Conservation (phyloP, 2,888 invertebrate species). For the Brachyopa scutellaris region DNA sequence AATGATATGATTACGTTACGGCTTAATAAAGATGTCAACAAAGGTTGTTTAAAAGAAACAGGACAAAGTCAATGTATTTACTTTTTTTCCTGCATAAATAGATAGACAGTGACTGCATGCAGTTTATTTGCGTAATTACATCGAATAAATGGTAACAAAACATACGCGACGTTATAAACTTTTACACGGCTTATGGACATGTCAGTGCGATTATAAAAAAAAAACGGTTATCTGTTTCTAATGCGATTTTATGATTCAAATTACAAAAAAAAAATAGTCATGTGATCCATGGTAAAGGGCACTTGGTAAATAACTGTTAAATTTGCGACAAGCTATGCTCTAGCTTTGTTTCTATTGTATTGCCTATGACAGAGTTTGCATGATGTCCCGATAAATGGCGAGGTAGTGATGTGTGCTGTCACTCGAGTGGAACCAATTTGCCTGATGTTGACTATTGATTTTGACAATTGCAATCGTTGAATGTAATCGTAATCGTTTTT, state of each 20-base stretch:
- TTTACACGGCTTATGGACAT: no score
- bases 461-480: neutral
- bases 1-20: conserved; percentile 52
- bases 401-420: conserved; percentile 7
- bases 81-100: no score
- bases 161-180: no score
- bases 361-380: neutral
- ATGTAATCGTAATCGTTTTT: no score
- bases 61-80: no score
- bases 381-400: neutral
- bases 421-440: conserved; percentile 11
- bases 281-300: conserved; percentile 11
- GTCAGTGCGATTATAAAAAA: no score
- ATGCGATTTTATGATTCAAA: conserved; percentile 18
- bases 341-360: no score
- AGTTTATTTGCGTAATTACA: no score
- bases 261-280: neutral
- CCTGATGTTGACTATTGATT: conserved; percentile 5
- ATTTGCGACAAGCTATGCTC: neutral
- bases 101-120: no score
- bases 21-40: conserved; percentile 37
- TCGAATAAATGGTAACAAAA: no score
- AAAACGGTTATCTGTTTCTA: no score
- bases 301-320: neutral
- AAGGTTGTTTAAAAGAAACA: neutral